Evolutionary conservation across 2,888 invertebrate genomes (phyloP).

Genomic region (Troides oblongomaculatus): DNA sequence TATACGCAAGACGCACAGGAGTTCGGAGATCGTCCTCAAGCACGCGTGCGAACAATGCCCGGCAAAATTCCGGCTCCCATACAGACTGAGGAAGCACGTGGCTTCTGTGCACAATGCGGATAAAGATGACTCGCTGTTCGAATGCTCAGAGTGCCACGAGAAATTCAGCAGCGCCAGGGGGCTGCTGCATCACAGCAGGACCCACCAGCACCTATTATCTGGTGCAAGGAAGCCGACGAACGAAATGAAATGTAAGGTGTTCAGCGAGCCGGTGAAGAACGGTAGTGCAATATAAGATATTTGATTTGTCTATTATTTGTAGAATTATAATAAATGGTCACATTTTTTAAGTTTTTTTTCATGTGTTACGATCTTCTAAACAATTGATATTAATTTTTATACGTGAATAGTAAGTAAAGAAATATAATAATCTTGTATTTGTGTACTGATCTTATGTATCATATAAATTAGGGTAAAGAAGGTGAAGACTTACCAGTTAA

Average conservation of each 20-base stretch:
- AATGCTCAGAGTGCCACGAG: constrained; percentile 53
- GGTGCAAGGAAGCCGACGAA: not conserved
- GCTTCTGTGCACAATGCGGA: constrained; percentile 45
- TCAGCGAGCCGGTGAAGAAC: not conserved
- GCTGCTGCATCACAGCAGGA: constrained; percentile 55
- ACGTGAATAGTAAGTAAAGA: too few species aligned
- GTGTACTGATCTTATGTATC: too few species aligned
- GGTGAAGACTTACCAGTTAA: too few species aligned
- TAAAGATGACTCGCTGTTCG: constrained; percentile 40
- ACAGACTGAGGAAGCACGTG: constrained; percentile 55
- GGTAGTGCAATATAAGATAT: not conserved
- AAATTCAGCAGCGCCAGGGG: constrained; percentile 57
- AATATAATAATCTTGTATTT: too few species aligned
- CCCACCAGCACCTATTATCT: constrained; percentile 43
- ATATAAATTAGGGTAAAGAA: too few species aligned
- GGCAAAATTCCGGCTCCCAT: constrained; percentile 57
- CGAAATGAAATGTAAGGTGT: constrained; percentile 1
- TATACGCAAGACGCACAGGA: constrained; percentile 52
- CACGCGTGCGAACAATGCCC: constrained; percentile 58
- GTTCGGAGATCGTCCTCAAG: constrained; percentile 42
- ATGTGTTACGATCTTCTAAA: too few species aligned
- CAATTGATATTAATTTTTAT: too few species aligned
- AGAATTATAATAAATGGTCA: too few species aligned
- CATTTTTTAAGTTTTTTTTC: too few species aligned
- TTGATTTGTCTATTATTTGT: too few species aligned